Conservation (phyloP, 2,113 vertebrate genomes). For the Laticauda laticaudata region DNA sequence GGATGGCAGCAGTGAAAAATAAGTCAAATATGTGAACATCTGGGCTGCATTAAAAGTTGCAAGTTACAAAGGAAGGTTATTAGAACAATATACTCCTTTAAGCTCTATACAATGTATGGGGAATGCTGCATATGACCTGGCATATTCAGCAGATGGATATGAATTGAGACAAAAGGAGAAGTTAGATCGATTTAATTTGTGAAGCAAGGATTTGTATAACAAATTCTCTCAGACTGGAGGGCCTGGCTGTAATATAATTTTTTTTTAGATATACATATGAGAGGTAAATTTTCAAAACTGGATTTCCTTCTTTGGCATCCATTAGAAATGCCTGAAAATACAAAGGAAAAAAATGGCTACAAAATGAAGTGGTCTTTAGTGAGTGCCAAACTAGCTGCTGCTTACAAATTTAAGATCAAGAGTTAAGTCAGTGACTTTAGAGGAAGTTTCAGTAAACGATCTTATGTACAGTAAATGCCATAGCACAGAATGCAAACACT, state of each 20-base stretch:
- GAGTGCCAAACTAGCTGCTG: neutral
- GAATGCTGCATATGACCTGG: accelerated
- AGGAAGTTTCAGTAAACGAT: conserved; percentile 1
- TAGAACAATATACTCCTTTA: neutral
- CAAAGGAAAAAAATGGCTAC: accelerated
- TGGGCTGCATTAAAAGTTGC: neutral
- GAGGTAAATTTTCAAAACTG: neutral
- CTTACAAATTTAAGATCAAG: conserved; percentile 30
- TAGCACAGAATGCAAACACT: conserved; percentile 30
- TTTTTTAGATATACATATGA: neutral
- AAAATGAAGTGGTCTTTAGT: neutral
- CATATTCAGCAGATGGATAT: accelerated
- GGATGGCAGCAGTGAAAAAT: neutral
- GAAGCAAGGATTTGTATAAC: accelerated
- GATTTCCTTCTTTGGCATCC: neutral
- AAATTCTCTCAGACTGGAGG: neutral
- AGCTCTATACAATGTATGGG: neutral
- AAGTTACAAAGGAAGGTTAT: neutral
- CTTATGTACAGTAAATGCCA: conserved; percentile 6
- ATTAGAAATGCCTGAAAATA: neutral
- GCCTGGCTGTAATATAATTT: neutral
- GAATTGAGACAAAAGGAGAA: conserved; percentile 13
- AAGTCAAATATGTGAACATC: neutral
- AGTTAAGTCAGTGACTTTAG: neutral
- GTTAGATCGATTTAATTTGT: accelerated